phyloP scores from a whole-genome alignment of 2,888 invertebrate genomes.

The Tuta absoluta region DNA sequence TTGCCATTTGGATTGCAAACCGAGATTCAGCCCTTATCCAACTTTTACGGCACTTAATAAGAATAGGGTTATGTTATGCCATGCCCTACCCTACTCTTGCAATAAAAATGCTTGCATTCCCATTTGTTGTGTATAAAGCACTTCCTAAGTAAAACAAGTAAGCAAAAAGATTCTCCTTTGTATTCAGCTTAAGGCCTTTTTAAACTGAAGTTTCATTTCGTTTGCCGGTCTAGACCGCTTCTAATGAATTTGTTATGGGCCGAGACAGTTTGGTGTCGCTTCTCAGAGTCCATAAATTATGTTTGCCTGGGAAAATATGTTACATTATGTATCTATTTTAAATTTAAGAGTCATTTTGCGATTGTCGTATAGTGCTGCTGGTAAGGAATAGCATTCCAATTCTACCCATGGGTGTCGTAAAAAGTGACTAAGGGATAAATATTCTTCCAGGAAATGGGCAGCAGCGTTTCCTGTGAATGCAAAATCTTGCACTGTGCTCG shows the following conservation, averaged over 20 bases:
- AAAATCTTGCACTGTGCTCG: too few relatives aligned
- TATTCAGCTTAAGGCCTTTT: conserved; percentile 13
- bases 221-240: conserved; percentile 13
- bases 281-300: not conserved
- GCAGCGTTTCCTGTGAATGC: too few relatives aligned
- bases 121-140: conserved; percentile 2
- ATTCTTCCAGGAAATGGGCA: too few relatives aligned
- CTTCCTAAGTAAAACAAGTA: not conserved
- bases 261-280: conserved; percentile 1
- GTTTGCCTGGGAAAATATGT: not conserved
- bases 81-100: not conserved
- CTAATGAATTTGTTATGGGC: conserved; percentile 15
- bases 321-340: not conserved
- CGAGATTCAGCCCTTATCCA: too few relatives aligned
- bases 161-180: not conserved
- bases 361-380: too few relatives aligned
- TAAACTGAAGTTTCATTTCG: conserved; percentile 8
- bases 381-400: too few relatives aligned
- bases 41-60: too few relatives aligned
- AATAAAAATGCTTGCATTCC: not conserved
- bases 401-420: too few relatives aligned
- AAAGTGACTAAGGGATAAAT: too few relatives aligned
- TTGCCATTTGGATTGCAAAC: too few relatives aligned
- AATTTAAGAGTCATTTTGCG: too few relatives aligned
- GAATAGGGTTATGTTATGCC: too few relatives aligned